Percentiles rank a stretch among this genome's conserved stretches.
These are phyloP conservation scores for Motacilla alba DNA, from an alignment of 2,113 vertebrate species.

Conservation along the genomic window DNA sequence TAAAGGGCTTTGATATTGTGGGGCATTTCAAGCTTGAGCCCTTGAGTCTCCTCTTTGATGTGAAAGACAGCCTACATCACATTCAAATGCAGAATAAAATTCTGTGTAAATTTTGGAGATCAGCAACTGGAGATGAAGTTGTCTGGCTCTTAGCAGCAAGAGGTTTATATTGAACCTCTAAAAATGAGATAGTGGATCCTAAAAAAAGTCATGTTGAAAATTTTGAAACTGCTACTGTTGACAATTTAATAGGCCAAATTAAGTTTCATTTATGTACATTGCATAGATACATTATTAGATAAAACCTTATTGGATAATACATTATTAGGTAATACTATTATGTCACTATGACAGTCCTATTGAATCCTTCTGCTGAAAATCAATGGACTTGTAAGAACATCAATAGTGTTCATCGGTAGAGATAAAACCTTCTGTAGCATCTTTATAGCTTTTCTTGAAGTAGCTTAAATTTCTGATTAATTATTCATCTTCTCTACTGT, in stretches of 20 bases:
- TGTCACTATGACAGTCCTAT: not conserved
- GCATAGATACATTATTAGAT: not conserved
- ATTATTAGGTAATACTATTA: not conserved
- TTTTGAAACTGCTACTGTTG: not conserved
- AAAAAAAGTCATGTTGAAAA: not conserved
- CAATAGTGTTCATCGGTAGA: not conserved
- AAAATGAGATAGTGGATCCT: not conserved
- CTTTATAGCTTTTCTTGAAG: not conserved
- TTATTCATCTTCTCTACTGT: slow-evolving; percentile 4
- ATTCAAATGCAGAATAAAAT: not conserved
- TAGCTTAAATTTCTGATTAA: not conserved
- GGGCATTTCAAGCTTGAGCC: rapidly evolving
- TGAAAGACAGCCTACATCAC: not conserved
- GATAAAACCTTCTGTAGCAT: not conserved
- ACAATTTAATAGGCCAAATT: not conserved
- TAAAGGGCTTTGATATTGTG: not conserved
- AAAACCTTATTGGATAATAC: not conserved
- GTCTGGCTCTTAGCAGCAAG: not conserved
- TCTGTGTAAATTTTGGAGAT: not conserved
- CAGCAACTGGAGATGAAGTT: not conserved
- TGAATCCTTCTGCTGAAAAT: not conserved
- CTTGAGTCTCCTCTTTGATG: not conserved
- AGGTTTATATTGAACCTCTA: not conserved
- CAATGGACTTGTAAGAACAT: not conserved
- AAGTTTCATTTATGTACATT: not conserved